Base-by-base conservation (phyloP, 2,888 invertebrate genomes). In the Calliopum simillimum region DNA sequence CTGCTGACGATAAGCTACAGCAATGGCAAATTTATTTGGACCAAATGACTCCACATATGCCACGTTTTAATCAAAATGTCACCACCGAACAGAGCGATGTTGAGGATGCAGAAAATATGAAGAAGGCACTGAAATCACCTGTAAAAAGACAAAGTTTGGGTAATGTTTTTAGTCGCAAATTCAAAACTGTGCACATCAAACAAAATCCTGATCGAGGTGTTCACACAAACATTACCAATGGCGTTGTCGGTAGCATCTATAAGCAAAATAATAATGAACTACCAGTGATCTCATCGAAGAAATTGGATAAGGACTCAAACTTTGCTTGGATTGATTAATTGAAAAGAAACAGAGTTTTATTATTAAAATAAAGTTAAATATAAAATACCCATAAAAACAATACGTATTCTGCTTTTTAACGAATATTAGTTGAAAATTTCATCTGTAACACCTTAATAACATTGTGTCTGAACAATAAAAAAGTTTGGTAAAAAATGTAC, bases 21-120 rank as follows among this genome's bases (percentile, higher is more conserved):
- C 82, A 85, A 68, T 86, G 86, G 86, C 84, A 85, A 70, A 72
- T 77, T 1, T 86, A 83, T 72, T 71, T 86, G 3, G 78, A 85
- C 5, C 80, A 83, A 76, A 79, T 85, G 61, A 79, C 75, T 16
- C 79, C 79, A 1, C 63, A 74, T n/a, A 64, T 68, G 4, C 68
- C 78, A 5, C 76, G 69, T 63, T 72, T 49, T 13, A 79, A 68
- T 11, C 71, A 71, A 6, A 70, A 71, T n/a, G 65, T 68, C 71
- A 70, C 66, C 3, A 21, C 55, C 56, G 56, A 69, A 14, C 67
- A 74, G 14, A 66, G 55, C 16, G 58, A 21, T 13, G 23, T 5
- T 13, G 73, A 75, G 4, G 75, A 73, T 5, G 62, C 74, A 2
- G 73, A 77, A 13, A 68, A 75, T 25, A 72, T 79, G 3, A 74